Base-by-base conservation (phyloP, 2,888 invertebrate species). In the Encarsia formosa region DNA sequence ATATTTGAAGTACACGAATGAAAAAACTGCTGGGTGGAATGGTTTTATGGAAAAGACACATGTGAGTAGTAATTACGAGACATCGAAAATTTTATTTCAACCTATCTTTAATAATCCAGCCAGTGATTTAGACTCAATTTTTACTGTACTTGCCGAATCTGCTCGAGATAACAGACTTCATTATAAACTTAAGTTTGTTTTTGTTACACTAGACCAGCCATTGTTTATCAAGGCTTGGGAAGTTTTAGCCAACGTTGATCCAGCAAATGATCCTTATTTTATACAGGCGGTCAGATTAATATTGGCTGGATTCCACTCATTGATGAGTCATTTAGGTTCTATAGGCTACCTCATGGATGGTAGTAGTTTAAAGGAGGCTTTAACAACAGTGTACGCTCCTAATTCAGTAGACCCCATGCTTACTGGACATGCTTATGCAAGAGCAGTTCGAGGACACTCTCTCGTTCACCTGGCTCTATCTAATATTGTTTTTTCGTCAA, bases 81-180 rank as follows among this genome's bases (percentile, higher is more conserved):
- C 54, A 45, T 59, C 59, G 54, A 60, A 41, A 52, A 54, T 60
- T 1, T 18, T 60, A 38, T 50, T 47, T n/a, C 15, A 59, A 8
- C 57, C 60, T 38, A 58, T 60, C 22, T 46, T 60, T 4, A 43
- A 58, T 18, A 46, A 50, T 42, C 55, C 51, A 8, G 55, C 56
- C 9, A 45, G 49, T 18, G 13, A 26, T 8, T 18, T n/a, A 1
- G 16, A 16, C 16, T 26, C 41, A 3, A 24, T 41, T 41, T 19
- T 24, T 16, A 26, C 26, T 11, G 41, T 29, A 15, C 16, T 41
- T 13, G 3, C 16, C 11, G 41, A 41, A 41, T 24, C 26, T 11
- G 16, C 5, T 69, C 2, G 70, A 69, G n/a, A n/a, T n/a, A 20
- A 70, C 54, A 4, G 26, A 9, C 15, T 15, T 16, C 16, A 24